Base-by-base conservation (phyloP, 2,113 vertebrate species). In the Raja brachyura region DNA sequence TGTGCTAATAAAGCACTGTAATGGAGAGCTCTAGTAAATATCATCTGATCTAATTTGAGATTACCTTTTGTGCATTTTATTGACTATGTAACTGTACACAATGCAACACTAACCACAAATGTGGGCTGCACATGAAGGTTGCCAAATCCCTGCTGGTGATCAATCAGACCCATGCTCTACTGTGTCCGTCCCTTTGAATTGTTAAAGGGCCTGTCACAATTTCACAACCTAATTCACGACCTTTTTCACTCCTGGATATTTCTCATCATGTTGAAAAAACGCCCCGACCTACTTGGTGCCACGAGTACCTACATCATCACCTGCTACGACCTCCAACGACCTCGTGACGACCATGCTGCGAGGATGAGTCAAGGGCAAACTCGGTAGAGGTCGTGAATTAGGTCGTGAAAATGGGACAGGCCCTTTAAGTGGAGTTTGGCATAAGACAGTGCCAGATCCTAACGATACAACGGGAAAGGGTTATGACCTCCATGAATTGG, bases 31-130 rank as follows among this genome's bases (percentile, higher is more conserved):
- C n/a, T 33, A 33, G 75, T 33, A 77, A n/a, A 77, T 77, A 33
- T 77, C 75, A 77, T 77, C 75, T 14, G 75, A 77, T 77, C 75
- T 77, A 77, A 77, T 77, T 77, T 33, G n/a, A 77, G 75, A 77
- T 77, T 77, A 33, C 75, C 75, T 11, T 77, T 31, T 77, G n/a
- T 77, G 75, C 75, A 77, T 77, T 33, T 77, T 77, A 77, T 77
- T 31, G 75, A 77, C 75, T 77, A 14, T 14, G 33, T 77, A 33
- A 31, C 31, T 77, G 33, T 33, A 13, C 75, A 75, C 25, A 75
- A 0, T 75, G 11, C 22, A 75, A n/a, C 74, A n/a, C 28, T 75
- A n/a, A n/a, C 28, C 31, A 31, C n/a, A 77, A 14, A 9, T 33
- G 10, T 33, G n/a, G n/a, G 75, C 75, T 77, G 13, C n/a, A 4